Evolutionary conservation across 2,888 invertebrate species (phyloP), one percentile per base, ranked within the genome.

Genomic region (Camptogramma bilineatum): DNA sequence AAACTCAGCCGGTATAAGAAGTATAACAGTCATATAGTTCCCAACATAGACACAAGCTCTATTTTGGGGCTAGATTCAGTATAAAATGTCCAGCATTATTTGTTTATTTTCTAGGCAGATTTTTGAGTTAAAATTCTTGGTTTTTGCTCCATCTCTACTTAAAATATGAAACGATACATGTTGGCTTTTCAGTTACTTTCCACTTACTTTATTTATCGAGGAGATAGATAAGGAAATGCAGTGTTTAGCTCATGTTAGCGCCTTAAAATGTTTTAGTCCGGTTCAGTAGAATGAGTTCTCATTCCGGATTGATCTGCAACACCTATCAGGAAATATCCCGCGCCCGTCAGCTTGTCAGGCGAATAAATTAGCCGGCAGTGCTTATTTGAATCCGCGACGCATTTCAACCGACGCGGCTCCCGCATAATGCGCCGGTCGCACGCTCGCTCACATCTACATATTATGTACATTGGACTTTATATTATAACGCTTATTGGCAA

Each of bases 371-470:
- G 64, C 58, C 54, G 63, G 58, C 64, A 53, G 17, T 18, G 54
- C 42, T 28, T 57, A 62, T 64, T 69, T 64, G 59, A 65, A 59
- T 59, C 60, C 68, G 28, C 64, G 55, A 50, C 62, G 64, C 67
- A 64, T 71, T 60, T 69, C 63, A 60, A 55, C 56, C 63, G 34
- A 54, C 18, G 34, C 42, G 52, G 64, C 60, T 64, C 62, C 47
- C 62, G 69, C 70, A 71, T 68, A 56, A 71, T 71, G 62, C 58
- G 24, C 24, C 48, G 59, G 69, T 69, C 72, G 63, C 72, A 72
- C 70, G 72, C 62, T 69, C 70, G 66, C 70, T 58, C 62, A 56
- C 17, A 60, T 61, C 48, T 57, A 39, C 52, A 52, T 64, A n/a
- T n/a, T n/a, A 53, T 7, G 5, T 31, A 31, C 13, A 10, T 13